Base-by-base conservation (phyloP, 2,888 invertebrate species). In the Agriopis leucophaearia region DNA sequence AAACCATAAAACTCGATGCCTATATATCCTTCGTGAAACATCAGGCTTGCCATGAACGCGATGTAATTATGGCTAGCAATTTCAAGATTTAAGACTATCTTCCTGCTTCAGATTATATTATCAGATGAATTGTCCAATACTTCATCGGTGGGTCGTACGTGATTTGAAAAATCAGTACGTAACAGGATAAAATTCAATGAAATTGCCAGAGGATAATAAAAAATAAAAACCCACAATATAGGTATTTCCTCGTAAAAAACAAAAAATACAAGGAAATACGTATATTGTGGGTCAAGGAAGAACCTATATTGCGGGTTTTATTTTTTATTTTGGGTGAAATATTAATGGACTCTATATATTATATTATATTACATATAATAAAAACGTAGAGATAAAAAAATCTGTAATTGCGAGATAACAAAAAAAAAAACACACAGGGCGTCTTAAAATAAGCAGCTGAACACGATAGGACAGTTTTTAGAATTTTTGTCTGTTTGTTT, bases 1-100 rank as follows among this genome's bases (percentile, higher is more conserved):
- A 58, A 59, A 58, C n/a, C 27, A 40, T 54, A 47, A 65, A 52
- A 44, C 47, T 57, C 9, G n/a, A 36, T 42, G 36, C 27, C 10
- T n/a, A 10, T 16, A 16, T 27, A 42, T 42, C 42, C 52, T 58
- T 64, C 50, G n/a, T 27, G 44, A 36, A 61, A 44, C 16, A 7
- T 13, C 50, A 27, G 4, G 48, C 9, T 48, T 51, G 8, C 16
- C 13, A 10, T 38, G 16, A n/a, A 48, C 13, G 8, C 18, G 8
- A 13, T 16, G 18, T 13, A 38, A 50, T 42, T 42, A 35, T 50
- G 50, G 59, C 40, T 8, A 15, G n/a, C 59, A 18, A 40, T 50
- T 59, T 40, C 8, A 10, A 50, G 47, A 61, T 61, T 63, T 38
- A 62, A 48, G 27, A 12, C n/a, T 27, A 3, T 45, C 54, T 55